These are phyloP conservation scores for Drosophila chauvacae DNA, from an alignment of 1,140 invertebrate species.

Conservation along the genomic window DNA sequence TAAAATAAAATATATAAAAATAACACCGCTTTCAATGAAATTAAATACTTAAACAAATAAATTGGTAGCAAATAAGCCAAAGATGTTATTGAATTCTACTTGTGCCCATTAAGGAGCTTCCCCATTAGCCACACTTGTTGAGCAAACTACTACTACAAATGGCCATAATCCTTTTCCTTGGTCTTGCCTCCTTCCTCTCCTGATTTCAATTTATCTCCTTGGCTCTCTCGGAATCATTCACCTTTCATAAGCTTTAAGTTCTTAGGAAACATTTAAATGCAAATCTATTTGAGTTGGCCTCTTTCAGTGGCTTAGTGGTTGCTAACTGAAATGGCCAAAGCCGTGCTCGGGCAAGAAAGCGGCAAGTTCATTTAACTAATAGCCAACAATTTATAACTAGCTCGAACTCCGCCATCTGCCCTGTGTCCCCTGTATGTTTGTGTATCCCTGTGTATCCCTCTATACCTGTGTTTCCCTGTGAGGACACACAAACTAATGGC, in stretches of 20 bases:
- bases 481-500: conserved; percentile 71
- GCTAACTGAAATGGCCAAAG: conserved; percentile 44
- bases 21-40: not conserved
- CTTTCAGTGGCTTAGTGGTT: conserved; percentile 53
- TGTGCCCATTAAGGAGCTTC: not conserved
- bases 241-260: conserved; percentile 44
- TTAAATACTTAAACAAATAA: not conserved
- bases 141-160: not conserved
- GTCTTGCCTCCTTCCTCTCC: not conserved
- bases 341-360: conserved; percentile 55
- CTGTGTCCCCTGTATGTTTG: not conserved
- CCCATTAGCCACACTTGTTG: conserved; percentile 16
- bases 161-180: not conserved
- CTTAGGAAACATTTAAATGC: conserved; percentile 46
- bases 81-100: not conserved
- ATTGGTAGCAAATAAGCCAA: not conserved
- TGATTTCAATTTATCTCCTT: conserved; percentile 1
- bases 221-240: conserved; percentile 14
- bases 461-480: conserved; percentile 6
- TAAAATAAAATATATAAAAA: not conserved
- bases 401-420: conserved; percentile 12
- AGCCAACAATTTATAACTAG: conserved; percentile 80
- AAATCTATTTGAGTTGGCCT: conserved; percentile 50
- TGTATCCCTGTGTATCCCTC: not conserved
- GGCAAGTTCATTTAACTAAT: conserved; percentile 82